Conservation (phyloP, 2,113 vertebrate genomes). For the Geococcyx californianus region DNA sequence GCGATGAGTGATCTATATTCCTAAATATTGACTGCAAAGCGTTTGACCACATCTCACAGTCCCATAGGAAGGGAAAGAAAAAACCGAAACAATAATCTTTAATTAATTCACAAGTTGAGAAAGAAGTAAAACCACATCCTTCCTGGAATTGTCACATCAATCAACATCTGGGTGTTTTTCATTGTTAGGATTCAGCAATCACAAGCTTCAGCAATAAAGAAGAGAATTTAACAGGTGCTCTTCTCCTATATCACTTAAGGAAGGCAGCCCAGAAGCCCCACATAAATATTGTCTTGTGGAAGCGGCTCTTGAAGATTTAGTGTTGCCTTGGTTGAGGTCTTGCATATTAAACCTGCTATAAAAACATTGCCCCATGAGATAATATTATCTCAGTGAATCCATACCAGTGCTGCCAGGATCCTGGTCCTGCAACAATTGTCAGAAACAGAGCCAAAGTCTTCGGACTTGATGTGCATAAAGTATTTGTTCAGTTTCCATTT, state of each 20-base stretch:
- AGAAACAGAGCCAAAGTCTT: not conserved
- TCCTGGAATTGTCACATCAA: not conserved
- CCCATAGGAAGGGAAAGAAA: not conserved
- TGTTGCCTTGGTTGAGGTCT: not conserved
- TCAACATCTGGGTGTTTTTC: not conserved
- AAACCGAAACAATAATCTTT: not conserved
- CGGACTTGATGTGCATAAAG: not conserved
- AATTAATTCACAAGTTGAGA: not conserved
- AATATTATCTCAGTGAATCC: not conserved
- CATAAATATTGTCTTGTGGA: not conserved
- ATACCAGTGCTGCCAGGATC: not conserved
- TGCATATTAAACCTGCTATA: not conserved
- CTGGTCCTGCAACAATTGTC: not conserved
- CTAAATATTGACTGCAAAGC: not conserved
- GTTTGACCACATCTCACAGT: rapidly evolving
- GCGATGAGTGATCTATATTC: not conserved
- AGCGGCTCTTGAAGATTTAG: not conserved
- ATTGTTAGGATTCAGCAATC: not conserved
- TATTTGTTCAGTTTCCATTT: not conserved
- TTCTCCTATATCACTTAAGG: not conserved
- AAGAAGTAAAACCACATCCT: not conserved
- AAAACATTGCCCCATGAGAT: not conserved
- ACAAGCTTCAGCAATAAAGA: not conserved
- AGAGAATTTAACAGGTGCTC: not conserved
- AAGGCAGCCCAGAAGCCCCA: not conserved